A percentile compares a stretch with the other conserved stretches of the same genome.
These are phyloP conservation scores for Microctonus hyperodae DNA, from an alignment of 2,888 invertebrate species.

Conservation along the genomic window DNA sequence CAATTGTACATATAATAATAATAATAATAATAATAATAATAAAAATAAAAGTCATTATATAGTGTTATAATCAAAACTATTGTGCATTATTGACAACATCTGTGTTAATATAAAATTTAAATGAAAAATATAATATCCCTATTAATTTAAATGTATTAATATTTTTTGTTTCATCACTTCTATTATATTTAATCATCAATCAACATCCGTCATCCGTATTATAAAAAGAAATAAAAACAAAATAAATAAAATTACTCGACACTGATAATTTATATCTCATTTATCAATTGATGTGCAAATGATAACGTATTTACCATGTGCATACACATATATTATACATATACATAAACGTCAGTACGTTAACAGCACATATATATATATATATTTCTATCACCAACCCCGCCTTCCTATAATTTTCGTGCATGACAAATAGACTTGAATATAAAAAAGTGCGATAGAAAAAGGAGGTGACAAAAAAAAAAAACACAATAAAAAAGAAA, in stretches of 20 bases:
- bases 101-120: too few relatives aligned
- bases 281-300: neutral
- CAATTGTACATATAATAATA: too few relatives aligned
- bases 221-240: neutral
- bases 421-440: neutral
- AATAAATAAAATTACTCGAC: neutral
- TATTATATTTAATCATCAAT: neutral
- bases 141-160: too few relatives aligned
- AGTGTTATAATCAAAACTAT: too few relatives aligned
- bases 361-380: too few relatives aligned
- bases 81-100: too few relatives aligned
- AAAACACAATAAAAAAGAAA: constrained; percentile 24
- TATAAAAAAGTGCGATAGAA: neutral
- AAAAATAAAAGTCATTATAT: too few relatives aligned
- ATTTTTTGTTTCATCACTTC: neutral
- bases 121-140: too few relatives aligned
- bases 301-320: too few relatives aligned
- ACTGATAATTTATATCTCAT: neutral
- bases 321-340: too few relatives aligned
- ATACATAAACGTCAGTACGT: neutral
- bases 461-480: constrained; percentile 10
- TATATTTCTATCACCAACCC: neutral
- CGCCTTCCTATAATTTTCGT: constrained; percentile 7
- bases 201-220: neutral
- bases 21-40: too few relatives aligned